phyloP scores from a whole-genome alignment of 2,888 invertebrate species.

The Ametastegia equiseti region DNA sequence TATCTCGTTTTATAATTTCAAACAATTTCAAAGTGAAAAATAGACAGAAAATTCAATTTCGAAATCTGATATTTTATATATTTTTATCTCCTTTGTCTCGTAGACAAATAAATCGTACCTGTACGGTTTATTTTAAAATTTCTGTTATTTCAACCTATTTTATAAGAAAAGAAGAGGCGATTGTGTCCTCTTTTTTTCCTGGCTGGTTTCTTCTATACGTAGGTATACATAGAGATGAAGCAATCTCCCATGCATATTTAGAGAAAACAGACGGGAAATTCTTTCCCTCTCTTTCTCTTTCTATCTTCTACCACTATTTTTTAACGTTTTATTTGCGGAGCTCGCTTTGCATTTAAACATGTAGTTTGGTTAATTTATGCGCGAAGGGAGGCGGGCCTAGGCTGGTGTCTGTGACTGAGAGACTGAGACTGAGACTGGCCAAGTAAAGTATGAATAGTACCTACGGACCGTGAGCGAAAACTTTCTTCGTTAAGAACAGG shows the following conservation, averaged over 20 bases:
- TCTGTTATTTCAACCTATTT: not conserved
- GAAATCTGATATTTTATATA: not conserved
- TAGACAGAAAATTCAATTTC: not conserved
- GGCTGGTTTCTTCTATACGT: no score
- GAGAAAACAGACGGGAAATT: slow-evolving; percentile 15
- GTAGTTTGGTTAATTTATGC: slow-evolving; percentile 56
- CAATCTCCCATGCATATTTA: slow-evolving; percentile 42
- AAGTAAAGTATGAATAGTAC: slow-evolving; percentile 57
- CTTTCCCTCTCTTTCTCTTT: not conserved
- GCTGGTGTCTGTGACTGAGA: no score
- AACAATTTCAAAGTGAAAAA: no score
- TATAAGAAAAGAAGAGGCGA: not conserved
- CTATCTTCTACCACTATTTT: not conserved
- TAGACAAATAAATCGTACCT: not conserved
- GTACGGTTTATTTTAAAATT: no score
- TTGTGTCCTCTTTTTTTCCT: not conserved
- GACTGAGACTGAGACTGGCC: no score
- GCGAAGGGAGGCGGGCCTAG: slow-evolving; percentile 15
- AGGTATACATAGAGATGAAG: not conserved
- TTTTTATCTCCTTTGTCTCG: not conserved
- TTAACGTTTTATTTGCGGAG: slow-evolving; percentile 39
- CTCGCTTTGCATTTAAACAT: slow-evolving; percentile 65
- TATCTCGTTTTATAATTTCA: no score
- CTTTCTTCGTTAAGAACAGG: slow-evolving; percentile 56
- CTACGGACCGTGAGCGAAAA: slow-evolving; percentile 54